These are phyloP conservation scores for Temnothorax rugatulus DNA, from an alignment of 2,888 invertebrate genomes.

Conservation along the genomic window DNA sequence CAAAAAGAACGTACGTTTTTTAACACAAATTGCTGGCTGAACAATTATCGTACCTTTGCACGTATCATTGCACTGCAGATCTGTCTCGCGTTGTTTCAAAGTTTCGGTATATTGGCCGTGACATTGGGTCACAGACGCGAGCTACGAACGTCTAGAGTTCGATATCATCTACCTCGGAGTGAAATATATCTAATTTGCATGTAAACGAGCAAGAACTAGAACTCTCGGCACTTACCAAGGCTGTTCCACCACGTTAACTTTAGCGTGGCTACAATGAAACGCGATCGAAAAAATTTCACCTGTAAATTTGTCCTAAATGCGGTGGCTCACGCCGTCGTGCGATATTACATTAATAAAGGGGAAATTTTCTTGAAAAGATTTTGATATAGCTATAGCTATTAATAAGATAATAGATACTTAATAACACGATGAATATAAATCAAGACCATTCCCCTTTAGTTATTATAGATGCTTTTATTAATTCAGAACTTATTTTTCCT, in stretches of 20 bases:
- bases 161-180: conserved; percentile 43
- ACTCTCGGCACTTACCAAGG: conserved; percentile 42
- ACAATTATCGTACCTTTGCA: background rate
- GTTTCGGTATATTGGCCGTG: conserved; percentile 45
- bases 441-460: background rate
- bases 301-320: background rate
- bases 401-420: background rate
- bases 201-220: conserved; percentile 52
- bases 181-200: conserved; percentile 54
- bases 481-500: background rate
- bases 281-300: conserved; percentile 27
- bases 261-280: conserved; percentile 14
- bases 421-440: conserved; percentile 2
- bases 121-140: conserved; percentile 38
- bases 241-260: conserved; percentile 47
- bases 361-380: background rate
- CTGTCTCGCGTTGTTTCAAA: conserved; percentile 23
- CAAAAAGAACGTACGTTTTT: background rate
- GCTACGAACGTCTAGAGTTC: conserved; percentile 23
- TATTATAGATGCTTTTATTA: background rate
- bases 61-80: background rate
- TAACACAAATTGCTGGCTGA: background rate
- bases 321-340: background rate
- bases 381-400: background rate
- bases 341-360: conserved; percentile 1